A percentile compares a stretch with the other conserved stretches of the same genome.
These are phyloP conservation scores for Sitobion miscanthi DNA, from an alignment of 1,140 invertebrate genomes.

Conservation along the genomic window DNA sequence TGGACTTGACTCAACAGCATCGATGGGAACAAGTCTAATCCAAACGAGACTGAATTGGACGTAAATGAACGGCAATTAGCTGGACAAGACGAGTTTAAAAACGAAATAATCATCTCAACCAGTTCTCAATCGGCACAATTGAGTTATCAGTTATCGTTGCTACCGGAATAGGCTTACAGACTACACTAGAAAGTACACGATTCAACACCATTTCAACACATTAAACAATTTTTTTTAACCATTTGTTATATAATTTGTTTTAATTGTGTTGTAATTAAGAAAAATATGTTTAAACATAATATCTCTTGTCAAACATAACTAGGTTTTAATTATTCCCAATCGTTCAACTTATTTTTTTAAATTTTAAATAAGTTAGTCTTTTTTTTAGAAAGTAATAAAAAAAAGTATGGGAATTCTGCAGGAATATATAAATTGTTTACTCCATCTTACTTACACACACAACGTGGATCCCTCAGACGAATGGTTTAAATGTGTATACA, in stretches of 20 bases:
- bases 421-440: background rate
- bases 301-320: background rate
- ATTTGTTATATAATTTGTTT: background rate
- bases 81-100: background rate
- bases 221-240: background rate
- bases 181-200: too few species aligned
- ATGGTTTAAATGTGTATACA: background rate
- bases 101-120: background rate
- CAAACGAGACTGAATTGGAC: background rate
- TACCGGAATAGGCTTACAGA: too few species aligned
- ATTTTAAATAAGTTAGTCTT: background rate
- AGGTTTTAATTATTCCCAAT: background rate
- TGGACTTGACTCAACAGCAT: background rate
- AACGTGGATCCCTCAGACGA: background rate
- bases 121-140: background rate
- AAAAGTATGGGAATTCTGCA: background rate
- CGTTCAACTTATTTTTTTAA: background rate
- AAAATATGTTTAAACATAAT: background rate
- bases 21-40: background rate
- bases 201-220: background rate
- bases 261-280: background rate
- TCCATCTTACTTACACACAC: background rate
- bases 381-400: background rate
- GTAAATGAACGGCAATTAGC: background rate
- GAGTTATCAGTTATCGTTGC: background rate